phyloP scores from a whole-genome alignment of 2,797 vertebrate genomes.

The Macroramphosus scolopax region DNA sequence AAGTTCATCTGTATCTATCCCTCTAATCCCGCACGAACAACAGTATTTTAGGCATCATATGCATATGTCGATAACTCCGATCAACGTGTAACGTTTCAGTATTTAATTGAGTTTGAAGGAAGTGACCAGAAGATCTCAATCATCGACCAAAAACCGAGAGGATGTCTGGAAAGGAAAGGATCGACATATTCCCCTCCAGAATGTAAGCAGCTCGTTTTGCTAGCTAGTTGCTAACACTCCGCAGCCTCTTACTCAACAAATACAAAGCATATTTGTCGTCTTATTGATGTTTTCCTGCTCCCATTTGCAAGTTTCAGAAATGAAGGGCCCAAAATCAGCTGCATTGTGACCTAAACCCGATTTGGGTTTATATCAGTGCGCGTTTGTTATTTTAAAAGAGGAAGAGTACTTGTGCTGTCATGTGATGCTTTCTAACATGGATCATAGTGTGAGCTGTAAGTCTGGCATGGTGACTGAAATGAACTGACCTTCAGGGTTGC shows the following conservation, averaged over 20 bases:
- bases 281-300: background rate
- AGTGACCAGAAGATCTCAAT: background rate
- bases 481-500: constrained; percentile 5
- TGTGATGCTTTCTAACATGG: constrained; percentile 58
- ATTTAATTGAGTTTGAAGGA: background rate
- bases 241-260: too few species aligned
- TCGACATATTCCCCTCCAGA: constrained; percentile 96
- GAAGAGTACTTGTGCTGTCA: constrained; percentile 66
- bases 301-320: background rate
- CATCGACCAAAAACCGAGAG: constrained; percentile 65
- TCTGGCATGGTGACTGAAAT: constrained; percentile 2
- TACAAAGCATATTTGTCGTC: too few species aligned
- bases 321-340: background rate
- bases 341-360: background rate
- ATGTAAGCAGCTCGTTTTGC: constrained; percentile 85
- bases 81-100: rapidly evolving
- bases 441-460: constrained; percentile 47
- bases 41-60: background rate
- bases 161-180: constrained; percentile 95
- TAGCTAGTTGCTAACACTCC: constrained; percentile 45
- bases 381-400: constrained; percentile 56
- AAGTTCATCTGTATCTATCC: constrained; percentile 49
- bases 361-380: background rate
- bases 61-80: background rate
- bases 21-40: constrained; percentile 33